Conservation (phyloP, 2,888 invertebrate genomes). For the Alsophila aescularia region DNA sequence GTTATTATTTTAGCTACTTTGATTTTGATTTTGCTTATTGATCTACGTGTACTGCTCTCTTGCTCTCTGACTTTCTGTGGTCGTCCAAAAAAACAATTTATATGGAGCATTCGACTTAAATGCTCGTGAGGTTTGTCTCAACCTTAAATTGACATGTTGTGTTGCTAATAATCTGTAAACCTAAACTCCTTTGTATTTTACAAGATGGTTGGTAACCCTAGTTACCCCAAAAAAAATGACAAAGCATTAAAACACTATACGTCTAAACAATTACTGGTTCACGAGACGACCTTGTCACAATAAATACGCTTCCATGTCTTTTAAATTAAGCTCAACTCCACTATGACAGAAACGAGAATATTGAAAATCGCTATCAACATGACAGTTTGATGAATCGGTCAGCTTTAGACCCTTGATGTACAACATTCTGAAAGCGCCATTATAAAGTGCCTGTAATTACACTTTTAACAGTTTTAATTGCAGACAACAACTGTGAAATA, state of each 20-base stretch:
- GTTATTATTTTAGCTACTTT: no score
- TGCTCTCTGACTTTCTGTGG: no score
- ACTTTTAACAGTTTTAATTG: slow-evolving; percentile 32
- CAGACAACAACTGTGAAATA: slow-evolving; percentile 31
- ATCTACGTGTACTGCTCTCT: no score
- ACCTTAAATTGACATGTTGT: no score
- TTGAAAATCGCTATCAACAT: slow-evolving; percentile 46
- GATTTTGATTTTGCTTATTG: no score
- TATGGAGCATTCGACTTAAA: no score
- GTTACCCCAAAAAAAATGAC: slow-evolving; percentile 31
- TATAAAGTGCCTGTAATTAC: slow-evolving; percentile 37
- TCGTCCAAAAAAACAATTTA: no score
- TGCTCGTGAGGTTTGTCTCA: no score
- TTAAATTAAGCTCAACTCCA: slow-evolving; percentile 44
- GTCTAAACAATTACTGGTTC: slow-evolving; percentile 26
- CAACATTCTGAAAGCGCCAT: slow-evolving; percentile 27
- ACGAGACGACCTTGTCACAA: slow-evolving; percentile 46
- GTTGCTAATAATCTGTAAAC: no score
- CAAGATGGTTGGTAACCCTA: background rate
- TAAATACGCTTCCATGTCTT: slow-evolving; percentile 51
- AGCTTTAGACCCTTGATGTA: slow-evolving; percentile 36
- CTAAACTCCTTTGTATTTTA: no score
- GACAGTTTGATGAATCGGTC: slow-evolving; percentile 41
- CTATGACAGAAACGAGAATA: slow-evolving; percentile 44
- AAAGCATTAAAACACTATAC: slow-evolving; percentile 39